Evolutionary conservation across 2,113 vertebrate species (phyloP), one percentile per base, ranked within the genome.

Genomic region (Aix galericulata): DNA sequence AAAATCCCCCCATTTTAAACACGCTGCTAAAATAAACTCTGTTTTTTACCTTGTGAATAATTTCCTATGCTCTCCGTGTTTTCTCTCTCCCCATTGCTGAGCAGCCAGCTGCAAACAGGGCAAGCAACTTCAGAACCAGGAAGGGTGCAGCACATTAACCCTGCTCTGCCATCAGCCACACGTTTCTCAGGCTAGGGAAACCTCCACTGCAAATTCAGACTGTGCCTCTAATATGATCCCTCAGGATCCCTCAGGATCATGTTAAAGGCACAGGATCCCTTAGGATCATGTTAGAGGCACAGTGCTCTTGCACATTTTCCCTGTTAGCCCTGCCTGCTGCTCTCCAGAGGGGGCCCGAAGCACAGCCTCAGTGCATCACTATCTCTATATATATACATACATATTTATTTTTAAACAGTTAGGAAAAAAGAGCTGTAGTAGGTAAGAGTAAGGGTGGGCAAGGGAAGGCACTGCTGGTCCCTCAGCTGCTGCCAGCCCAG

Each of bases 191-290:
- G 16, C 44, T 11, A 21, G 67, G 60, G 12, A 38, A 15, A 36
- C n/a, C 60, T 21, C 91, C 71, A 8, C 23, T 2, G 7, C 20
- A 25, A 5, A 38, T 8, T 32, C 29, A 11, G 34, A 52, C 84
- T 46, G 46, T 46, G 46, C 46, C 20, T 46, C 46, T 46, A 46
- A 46, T 17, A 48, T 11, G 20, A 21, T 48, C 46, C 46, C 20
- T 48, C 17, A 20, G 46, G 46, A 46, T 46, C 12, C 0, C 1
- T n/a, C 16, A 0, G 0, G 38, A 40, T 40, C 38, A 12, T 13
- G 38, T 40, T 40, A 40, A 40, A 40, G 38, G 38, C 38, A 40
- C 38, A 40, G 38, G 38, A 40, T 40, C 38, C 38, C 38, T 40
- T 40, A 40, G 0, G 26, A 32, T 23, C 23, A 8, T 1, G 3